phyloP scores from a whole-genome alignment of 37 sponge, comb jelly and placozoan genomes.

The Beroe forskalii region DNA sequence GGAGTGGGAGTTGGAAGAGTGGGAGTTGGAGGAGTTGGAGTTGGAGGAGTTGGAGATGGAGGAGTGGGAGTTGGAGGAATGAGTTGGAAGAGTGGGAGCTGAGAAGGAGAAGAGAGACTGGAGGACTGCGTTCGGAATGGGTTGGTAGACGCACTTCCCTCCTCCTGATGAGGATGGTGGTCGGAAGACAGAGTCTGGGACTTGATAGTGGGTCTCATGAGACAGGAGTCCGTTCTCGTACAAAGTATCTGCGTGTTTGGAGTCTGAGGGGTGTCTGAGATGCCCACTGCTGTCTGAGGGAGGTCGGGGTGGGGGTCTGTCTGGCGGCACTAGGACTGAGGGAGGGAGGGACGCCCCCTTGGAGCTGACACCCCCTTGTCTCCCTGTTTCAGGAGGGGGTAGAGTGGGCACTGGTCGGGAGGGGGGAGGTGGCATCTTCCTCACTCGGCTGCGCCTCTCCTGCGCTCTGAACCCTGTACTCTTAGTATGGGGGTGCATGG shows the following conservation, averaged over 20 bases:
- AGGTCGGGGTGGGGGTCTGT: background rate
- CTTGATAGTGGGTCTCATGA: background rate
- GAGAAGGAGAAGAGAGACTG: too few relatives aligned
- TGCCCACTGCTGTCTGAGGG: background rate
- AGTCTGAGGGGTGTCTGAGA: background rate
- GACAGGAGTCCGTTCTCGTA: background rate
- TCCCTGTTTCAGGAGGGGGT: slow-evolving; percentile 31
- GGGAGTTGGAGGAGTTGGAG: too few relatives aligned
- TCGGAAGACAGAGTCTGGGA: background rate
- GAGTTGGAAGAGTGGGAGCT: too few relatives aligned
- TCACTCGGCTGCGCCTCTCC: background rate
- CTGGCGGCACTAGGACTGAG: background rate
- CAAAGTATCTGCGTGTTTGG: background rate
- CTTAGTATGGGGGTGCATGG: background rate
- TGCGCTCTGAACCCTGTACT: background rate
- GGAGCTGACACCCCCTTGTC: background rate
- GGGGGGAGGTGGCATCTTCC: slow-evolving; percentile 4
- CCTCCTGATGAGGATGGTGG: too few relatives aligned
- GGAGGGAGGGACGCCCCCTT: background rate
- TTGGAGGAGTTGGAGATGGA: too few relatives aligned
- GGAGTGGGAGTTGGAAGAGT: too few relatives aligned
- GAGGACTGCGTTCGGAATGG: too few relatives aligned
- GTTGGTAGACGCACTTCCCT: too few relatives aligned
- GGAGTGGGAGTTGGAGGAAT: too few relatives aligned
- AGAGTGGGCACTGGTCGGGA: slow-evolving; percentile 18